A percentile compares a stretch with the other conserved stretches of the same genome.
Evolutionary conservation across 1,140 invertebrate genomes (phyloP).

Genomic region (Apis florea): DNA sequence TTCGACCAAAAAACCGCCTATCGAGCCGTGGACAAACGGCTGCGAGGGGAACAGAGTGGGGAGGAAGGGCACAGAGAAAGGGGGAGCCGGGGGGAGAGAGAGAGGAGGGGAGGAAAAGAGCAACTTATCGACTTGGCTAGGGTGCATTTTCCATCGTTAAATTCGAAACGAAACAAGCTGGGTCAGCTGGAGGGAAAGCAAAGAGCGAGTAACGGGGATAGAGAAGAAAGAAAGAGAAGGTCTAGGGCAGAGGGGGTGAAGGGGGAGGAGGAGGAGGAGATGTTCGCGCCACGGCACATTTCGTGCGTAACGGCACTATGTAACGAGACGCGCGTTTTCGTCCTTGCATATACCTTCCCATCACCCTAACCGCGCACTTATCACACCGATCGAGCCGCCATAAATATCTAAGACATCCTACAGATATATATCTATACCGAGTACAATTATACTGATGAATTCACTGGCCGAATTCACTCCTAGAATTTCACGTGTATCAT

Average conservation of each 20-base stretch:
- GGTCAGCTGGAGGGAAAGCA: not conserved
- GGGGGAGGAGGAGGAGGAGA: constrained; percentile 6
- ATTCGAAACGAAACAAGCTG: constrained; percentile 63
- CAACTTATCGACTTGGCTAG: constrained; percentile 67
- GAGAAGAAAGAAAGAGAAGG: constrained; percentile 29
- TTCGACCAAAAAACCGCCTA: not conserved
- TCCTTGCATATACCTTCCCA: constrained; percentile 54
- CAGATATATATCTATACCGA: constrained; percentile 24
- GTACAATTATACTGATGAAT: constrained; percentile 15
- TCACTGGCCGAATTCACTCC: not conserved
- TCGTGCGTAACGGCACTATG: constrained; percentile 69
- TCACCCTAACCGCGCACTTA: constrained; percentile 30
- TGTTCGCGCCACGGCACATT: constrained; percentile 69
- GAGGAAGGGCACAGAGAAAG: constrained; percentile 2
- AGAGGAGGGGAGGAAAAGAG: constrained; percentile 12
- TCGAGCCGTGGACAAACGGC: not conserved
- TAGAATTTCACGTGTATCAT: not conserved
- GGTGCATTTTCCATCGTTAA: constrained; percentile 69
- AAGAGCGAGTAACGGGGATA: constrained; percentile 27
- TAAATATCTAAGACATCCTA: constrained; percentile 67
- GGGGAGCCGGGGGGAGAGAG: constrained; percentile 39
- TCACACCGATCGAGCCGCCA: constrained; percentile 39
- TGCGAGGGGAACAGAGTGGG: not conserved
- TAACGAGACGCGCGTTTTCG: constrained; percentile 59
- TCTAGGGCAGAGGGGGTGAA: constrained; percentile 6